Percentiles rank a stretch among this genome's conserved stretches.
Conservation (phyloP, 2,888 invertebrate genomes). For the Deroplatys truncata region DNA sequence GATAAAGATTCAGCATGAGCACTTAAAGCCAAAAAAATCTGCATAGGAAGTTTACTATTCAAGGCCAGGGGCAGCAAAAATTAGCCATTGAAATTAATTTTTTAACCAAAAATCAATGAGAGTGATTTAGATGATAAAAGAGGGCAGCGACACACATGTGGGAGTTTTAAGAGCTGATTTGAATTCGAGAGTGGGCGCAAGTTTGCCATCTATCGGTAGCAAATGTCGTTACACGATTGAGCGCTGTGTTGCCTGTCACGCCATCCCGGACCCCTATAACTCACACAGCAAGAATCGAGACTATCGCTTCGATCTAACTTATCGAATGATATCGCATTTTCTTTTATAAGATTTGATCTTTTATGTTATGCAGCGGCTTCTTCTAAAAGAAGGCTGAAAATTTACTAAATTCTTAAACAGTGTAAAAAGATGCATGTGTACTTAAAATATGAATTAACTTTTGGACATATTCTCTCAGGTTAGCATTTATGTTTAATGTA, state of each 20-base stretch:
- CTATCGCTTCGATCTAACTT: background rate
- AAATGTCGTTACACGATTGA: conserved; percentile 7
- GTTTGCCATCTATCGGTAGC: background rate
- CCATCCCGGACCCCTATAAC: background rate
- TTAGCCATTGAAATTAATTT: background rate
- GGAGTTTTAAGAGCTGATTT: background rate
- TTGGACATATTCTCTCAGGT: too few species aligned
- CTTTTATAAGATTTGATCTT: background rate
- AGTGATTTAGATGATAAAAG: background rate
- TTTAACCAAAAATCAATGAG: background rate
- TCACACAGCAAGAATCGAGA: background rate
- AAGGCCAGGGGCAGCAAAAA: background rate
- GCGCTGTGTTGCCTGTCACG: background rate
- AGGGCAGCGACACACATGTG: background rate
- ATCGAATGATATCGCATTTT: background rate
- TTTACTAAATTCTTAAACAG: background rate
- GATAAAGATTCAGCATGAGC: too few species aligned
- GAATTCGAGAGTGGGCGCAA: background rate
- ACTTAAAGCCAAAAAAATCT: too few species aligned
- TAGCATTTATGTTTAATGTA: too few species aligned
- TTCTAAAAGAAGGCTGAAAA: background rate
- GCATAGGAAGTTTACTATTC: background rate
- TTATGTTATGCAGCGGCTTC: background rate
- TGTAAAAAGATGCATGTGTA: too few species aligned
- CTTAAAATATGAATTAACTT: too few species aligned